Conservation (phyloP, 2,113 vertebrate species). For the Cavia aperea region DNA sequence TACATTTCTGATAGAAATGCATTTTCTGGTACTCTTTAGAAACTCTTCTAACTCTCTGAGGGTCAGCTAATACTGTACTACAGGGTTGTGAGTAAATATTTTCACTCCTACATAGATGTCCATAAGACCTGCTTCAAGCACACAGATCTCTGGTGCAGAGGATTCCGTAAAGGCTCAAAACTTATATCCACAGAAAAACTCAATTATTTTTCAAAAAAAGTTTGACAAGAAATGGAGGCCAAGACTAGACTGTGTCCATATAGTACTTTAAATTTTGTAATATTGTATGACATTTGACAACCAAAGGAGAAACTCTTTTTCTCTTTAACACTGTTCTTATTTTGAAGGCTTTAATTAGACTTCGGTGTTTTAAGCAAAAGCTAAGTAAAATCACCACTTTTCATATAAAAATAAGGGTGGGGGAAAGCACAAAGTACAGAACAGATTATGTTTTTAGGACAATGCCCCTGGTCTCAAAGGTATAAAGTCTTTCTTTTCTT, state of each 20-base stretch:
- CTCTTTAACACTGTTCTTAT: constrained; percentile 22
- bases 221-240: constrained; percentile 32
- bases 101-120: background rate
- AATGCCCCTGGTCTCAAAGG: constrained; percentile 21
- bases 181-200: background rate
- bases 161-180: background rate
- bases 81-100: background rate
- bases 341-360: constrained; percentile 19
- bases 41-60: background rate
- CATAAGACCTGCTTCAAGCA: background rate
- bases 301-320: constrained; percentile 2
- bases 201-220: background rate
- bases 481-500: background rate
- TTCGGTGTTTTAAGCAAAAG: constrained; percentile 10
- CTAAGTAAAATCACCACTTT: constrained; percentile 21
- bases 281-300: background rate
- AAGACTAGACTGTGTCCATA: background rate
- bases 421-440: background rate
- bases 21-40: background rate
- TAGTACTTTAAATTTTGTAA: constrained; percentile 1
- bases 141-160: background rate
- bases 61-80: rapidly evolving
- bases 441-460: background rate
- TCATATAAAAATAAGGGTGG: background rate
- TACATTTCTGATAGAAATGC: background rate